Evolutionary conservation across 2,888 invertebrate genomes (phyloP), one percentile per base, ranked within the genome.

Genomic region (Salpingus planirostris): DNA sequence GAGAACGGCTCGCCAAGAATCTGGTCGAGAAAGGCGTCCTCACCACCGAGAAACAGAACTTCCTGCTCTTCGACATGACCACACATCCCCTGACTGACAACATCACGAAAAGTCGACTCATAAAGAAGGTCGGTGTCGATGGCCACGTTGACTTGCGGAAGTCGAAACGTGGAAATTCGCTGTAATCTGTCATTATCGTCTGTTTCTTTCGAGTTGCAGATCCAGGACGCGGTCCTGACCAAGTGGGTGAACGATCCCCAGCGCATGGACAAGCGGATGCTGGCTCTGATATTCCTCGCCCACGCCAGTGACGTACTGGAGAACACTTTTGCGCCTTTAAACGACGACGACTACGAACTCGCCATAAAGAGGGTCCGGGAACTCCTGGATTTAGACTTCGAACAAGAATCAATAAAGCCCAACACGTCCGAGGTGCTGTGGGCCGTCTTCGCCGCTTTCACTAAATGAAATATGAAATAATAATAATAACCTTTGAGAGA

Each of bases 11-110:
- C 60, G 98, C 98, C 25, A 99, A 99, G 68, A 98, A 97, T 71
- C 76, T 99, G 54, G 97, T 97, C 21, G 98, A 99, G 66, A 99
- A 99, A 66, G 97, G 97, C 47, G 96, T 98, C 23, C 76, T 97
- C 49, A 96, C 97, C 40, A 98, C 97, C 37, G 97, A 98, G 66
- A 98, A 97, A 70, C 97, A 98, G 69, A 98, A 99, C 67, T 99
- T 99, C 68, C 74, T 99, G 54, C 73, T 99, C 34, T 99, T 99
- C 65, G 98, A 99, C 70, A 99, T 99, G 96, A 99, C 98, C 31
- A 98, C 98, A 52, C 98, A 99, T 74, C 98, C 98, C 22, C 73
- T 99, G 41, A 92, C 89, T 44, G 96, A 98, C 65, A 89, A 90
- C 67, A 78, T 84, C 48, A 83, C 91, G 31, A 99, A 99, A 73